Evolutionary conservation across 2,888 invertebrate species (phyloP).

Genomic region (Stenoptilia bipunctidactyla): DNA sequence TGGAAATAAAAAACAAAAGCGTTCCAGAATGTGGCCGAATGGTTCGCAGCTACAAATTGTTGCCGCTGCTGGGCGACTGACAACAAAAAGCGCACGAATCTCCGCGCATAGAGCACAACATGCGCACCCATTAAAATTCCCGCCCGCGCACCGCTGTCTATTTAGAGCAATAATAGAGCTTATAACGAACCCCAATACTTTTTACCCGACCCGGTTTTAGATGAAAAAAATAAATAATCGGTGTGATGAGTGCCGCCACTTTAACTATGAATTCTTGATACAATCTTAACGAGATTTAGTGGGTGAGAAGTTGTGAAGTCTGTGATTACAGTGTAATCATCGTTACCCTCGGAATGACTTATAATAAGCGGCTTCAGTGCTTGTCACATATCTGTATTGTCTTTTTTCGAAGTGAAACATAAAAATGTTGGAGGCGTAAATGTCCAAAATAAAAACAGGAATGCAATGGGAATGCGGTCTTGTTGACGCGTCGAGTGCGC

Average conservation of each 20-base stretch:
- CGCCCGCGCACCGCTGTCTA: conserved; percentile 50
- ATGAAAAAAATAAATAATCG: conserved; percentile 9
- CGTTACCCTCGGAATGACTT: conserved; percentile 24
- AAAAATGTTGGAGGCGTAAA: no score
- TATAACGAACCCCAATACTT: conserved; percentile 29
- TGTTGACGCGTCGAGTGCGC: no score
- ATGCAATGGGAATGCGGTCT: no score
- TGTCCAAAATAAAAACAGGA: no score
- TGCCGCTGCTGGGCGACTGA: not conserved
- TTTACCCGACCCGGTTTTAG: conserved; percentile 13
- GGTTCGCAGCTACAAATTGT: not conserved
- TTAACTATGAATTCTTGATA: conserved; percentile 12
- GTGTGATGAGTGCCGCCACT: conserved; percentile 8
- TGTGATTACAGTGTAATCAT: conserved; percentile 43
- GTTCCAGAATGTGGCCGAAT: no score
- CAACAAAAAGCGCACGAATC: conserved; percentile 4
- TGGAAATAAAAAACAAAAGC: no score
- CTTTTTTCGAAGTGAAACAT: conserved; percentile 1
- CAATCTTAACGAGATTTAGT: conserved; percentile 30
- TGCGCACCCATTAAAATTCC: conserved; percentile 49
- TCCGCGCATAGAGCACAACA: not conserved
- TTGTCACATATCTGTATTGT: not conserved
- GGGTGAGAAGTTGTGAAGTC: conserved; percentile 33
- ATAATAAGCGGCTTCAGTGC: conserved; percentile 27
- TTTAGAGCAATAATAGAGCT: conserved; percentile 52